Conservation (phyloP, 2,888 invertebrate genomes). For the Trachelus stipa region DNA sequence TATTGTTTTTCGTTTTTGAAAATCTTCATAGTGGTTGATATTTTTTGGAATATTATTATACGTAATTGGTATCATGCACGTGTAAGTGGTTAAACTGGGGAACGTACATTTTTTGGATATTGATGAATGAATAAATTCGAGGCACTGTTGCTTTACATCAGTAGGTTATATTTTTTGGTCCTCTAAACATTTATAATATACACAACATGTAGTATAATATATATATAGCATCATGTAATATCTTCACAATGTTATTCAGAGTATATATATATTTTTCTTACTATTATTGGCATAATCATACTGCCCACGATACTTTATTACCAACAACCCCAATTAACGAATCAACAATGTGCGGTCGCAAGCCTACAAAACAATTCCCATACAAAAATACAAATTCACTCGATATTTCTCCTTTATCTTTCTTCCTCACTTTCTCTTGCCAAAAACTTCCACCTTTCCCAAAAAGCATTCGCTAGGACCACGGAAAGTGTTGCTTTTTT, state of each 20-base stretch:
- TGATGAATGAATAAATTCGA: not conserved
- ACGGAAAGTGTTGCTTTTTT: not conserved
- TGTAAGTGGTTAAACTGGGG: not conserved
- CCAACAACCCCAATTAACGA: not conserved
- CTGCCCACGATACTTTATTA: not conserved
- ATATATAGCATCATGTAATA: conserved; percentile 32
- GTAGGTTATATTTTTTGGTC: conserved; percentile 60
- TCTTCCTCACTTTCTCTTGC: not conserved
- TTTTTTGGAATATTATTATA: not conserved
- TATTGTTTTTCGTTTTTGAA: not conserved
- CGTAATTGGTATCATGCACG: not conserved
- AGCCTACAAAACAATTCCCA: conserved; percentile 9
- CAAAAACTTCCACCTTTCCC: not conserved
- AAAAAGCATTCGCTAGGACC: not conserved
- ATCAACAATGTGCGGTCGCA: not conserved
- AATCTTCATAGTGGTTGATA: too few relatives aligned
- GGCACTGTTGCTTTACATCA: conserved; percentile 5
- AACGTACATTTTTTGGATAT: not conserved
- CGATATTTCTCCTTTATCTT: not conserved
- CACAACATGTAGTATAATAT: conserved; percentile 52
- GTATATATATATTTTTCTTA: conserved; percentile 18
- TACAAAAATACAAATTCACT: conserved; percentile 46
- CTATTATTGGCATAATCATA: conserved; percentile 10
- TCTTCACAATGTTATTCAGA: conserved; percentile 32
- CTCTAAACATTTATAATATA: conserved; percentile 63